These are phyloP conservation scores for Boloria euphrosyne DNA, from an alignment of 2,888 invertebrate species.

Conservation along the genomic window DNA sequence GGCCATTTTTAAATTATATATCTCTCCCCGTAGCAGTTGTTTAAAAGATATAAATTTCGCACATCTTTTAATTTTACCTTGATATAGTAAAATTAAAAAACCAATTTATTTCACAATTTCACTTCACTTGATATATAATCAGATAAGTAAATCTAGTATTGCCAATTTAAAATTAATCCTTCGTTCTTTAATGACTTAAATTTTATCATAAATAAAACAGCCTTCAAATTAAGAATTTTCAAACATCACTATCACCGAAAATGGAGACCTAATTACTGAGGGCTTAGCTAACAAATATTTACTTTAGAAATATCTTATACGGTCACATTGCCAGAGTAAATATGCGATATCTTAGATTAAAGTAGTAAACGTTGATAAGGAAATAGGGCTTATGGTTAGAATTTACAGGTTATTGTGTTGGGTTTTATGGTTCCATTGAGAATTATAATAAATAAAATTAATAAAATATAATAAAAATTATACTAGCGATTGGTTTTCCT, in stretches of 20 bases:
- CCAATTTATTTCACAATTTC: neutral
- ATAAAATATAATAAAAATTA: too few species aligned
- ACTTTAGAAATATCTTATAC: conserved; percentile 48
- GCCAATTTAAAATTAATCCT: conserved; percentile 8
- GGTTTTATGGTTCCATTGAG: conserved; percentile 9
- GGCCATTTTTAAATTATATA: too few species aligned
- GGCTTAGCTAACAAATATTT: conserved; percentile 45
- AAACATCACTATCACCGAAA: conserved; percentile 27
- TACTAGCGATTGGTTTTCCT: too few species aligned
- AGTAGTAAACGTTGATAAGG: conserved; percentile 61
- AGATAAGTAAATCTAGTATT: conserved; percentile 1
- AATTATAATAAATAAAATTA: neutral
- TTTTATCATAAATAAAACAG: conserved; percentile 5
- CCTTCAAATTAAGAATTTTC: conserved; percentile 21
- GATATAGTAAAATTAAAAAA: too few species aligned
- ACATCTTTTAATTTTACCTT: too few species aligned
- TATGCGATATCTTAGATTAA: conserved; percentile 69
- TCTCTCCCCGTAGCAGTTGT: too few species aligned
- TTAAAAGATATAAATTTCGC: too few species aligned
- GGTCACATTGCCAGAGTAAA: conserved; percentile 63
- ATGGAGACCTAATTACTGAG: conserved; percentile 34
- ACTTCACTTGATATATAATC: neutral
- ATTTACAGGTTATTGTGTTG: conserved; percentile 48
- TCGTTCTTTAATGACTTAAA: neutral
- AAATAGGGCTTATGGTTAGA: conserved; percentile 46